These are phyloP conservation scores for Lacanobia oleracea DNA, from an alignment of 2,888 invertebrate species.

Conservation along the genomic window DNA sequence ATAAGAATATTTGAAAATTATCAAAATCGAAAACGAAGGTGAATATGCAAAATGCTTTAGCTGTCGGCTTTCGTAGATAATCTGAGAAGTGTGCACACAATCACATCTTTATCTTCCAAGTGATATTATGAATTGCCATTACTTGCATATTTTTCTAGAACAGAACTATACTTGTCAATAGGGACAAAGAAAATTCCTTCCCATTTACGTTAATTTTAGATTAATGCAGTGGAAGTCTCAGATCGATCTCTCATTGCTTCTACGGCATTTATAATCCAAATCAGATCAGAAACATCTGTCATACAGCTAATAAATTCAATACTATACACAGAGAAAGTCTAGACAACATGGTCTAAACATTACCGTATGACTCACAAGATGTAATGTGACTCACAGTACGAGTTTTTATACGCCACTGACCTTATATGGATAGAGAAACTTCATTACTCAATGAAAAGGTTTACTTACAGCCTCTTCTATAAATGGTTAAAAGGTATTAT, in stretches of 20 bases:
- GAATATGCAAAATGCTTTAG: conserved; percentile 8
- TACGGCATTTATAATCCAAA: conserved; percentile 12
- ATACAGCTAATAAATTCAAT: conserved; percentile 18
- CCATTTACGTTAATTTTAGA: not conserved
- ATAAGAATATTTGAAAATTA: conserved; percentile 9
- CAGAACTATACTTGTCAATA: not conserved
- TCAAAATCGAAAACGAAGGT: not conserved
- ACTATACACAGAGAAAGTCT: conserved; percentile 48
- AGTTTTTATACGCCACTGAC: conserved; percentile 44
- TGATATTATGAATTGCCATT: not conserved
- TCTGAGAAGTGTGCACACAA: conserved; percentile 5
- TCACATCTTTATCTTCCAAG: not conserved
- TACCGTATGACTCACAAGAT: conserved; percentile 55
- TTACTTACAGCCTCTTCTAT: conserved; percentile 23
- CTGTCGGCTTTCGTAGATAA: conserved; percentile 29
- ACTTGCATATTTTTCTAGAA: conserved; percentile 31
- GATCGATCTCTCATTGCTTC: not conserved
- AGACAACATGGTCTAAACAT: conserved; percentile 36
- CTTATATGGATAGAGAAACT: conserved; percentile 57
- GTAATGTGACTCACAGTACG: conserved; percentile 53
- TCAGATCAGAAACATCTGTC: conserved; percentile 9
- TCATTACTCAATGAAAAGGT: conserved; percentile 25
- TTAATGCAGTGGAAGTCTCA: not conserved
- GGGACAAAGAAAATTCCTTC: not conserved
- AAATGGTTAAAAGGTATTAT: conserved; percentile 7